Conservation (phyloP, 2,888 invertebrate genomes). For the Alsophila aescularia region DNA sequence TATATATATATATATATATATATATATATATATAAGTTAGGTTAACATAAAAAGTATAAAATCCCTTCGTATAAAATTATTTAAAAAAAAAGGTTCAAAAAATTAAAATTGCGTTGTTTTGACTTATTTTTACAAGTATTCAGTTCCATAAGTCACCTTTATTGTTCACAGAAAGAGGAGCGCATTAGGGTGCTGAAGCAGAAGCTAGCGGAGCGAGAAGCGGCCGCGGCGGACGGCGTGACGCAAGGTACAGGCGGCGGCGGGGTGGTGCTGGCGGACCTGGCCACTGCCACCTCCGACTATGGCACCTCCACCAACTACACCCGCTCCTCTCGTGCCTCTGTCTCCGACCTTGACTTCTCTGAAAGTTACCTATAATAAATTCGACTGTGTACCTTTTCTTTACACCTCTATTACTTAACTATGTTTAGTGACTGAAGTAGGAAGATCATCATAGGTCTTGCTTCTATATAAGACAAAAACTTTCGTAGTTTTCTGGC, state of each 20-base stretch:
- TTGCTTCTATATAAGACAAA: background rate
- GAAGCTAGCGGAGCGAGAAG: conserved; percentile 91
- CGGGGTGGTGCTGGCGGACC: conserved; percentile 89
- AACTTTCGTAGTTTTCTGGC: background rate
- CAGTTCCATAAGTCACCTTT: background rate
- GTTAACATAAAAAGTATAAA: too few relatives aligned
- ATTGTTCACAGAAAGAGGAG: conserved; percentile 91
- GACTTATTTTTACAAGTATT: too few relatives aligned
- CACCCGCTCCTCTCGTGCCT: conserved; percentile 92
- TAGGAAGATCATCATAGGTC: background rate
- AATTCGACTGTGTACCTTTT: conserved; percentile 22
- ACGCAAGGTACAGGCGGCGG: conserved; percentile 89
- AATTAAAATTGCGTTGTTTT: too few relatives aligned
- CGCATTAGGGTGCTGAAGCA: conserved; percentile 92
- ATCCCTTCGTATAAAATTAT: too few relatives aligned
- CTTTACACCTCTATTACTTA: conserved; percentile 9
- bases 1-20: too few relatives aligned
- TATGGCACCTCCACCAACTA: conserved; percentile 91
- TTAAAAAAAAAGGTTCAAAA: too few relatives aligned
- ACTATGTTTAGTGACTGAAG: conserved; percentile 10
- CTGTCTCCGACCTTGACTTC: conserved; percentile 94
- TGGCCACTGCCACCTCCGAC: conserved; percentile 91
- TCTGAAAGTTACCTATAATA: conserved; percentile 92
- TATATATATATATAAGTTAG: too few relatives aligned
- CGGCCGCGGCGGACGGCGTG: conserved; percentile 83